Evolutionary conservation across 2,113 vertebrate species (phyloP).

Genomic region (Albula goreensis): DNA sequence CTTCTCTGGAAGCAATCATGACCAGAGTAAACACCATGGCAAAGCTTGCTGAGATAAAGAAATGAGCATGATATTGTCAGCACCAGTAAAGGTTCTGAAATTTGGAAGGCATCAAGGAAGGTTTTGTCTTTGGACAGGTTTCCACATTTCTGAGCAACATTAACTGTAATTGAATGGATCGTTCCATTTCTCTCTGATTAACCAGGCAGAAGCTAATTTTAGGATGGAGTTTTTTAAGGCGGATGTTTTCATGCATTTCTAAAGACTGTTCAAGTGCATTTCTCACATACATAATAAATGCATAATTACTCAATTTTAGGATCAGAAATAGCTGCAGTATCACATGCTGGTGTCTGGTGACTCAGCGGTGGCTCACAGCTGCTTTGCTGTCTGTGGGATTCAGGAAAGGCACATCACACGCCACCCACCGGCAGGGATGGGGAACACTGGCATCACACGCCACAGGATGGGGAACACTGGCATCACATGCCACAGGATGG

Average conservation of each 20-base stretch:
- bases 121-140: neutral
- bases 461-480: no score
- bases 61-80: neutral
- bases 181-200: neutral
- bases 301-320: no score
- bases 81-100: neutral
- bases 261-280: neutral
- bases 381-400: no score
- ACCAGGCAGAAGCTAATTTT: no score
- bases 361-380: no score
- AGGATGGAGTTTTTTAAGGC: no score
- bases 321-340: no score
- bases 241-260: neutral
- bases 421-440: no score
- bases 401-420: no score
- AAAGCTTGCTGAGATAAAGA: constrained; percentile 3
- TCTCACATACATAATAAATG: neutral
- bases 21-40: constrained; percentile 12
- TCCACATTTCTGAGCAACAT: neutral
- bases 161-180: neutral
- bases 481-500: no score
- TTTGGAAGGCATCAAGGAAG: neutral
- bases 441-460: no score
- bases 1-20: neutral
- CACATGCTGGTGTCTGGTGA: no score